Percentiles rank a stretch among this genome's conserved stretches.
Conservation (phyloP, 1,140 invertebrate species). For the Latrodectus geometricus region DNA sequence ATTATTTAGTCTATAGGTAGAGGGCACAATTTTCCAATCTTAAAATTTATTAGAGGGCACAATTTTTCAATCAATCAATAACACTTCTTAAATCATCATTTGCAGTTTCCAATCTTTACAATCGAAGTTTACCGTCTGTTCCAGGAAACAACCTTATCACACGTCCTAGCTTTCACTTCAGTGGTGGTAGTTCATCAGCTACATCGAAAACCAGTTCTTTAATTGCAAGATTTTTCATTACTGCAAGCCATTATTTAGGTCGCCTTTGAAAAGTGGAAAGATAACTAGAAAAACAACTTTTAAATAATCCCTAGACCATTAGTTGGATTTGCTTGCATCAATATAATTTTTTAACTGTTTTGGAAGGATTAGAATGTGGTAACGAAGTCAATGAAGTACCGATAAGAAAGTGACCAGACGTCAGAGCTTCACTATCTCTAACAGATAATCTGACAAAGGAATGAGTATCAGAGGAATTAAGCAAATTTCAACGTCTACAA, state of each 20-base stretch:
- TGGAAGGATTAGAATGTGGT: not conserved
- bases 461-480: slow-evolving; percentile 66
- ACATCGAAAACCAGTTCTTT: slow-evolving; percentile 66
- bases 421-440: slow-evolving; percentile 65
- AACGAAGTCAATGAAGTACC: not conserved
- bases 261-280: slow-evolving; percentile 52
- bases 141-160: slow-evolving; percentile 65
- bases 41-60: too few species aligned
- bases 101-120: slow-evolving; percentile 64
- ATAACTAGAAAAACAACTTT: slow-evolving; percentile 46
- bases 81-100: slow-evolving; percentile 50
- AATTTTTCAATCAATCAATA: too few species aligned
- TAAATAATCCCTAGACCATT: slow-evolving; percentile 20
- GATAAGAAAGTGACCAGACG: not conserved
- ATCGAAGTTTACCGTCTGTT: slow-evolving; percentile 64
- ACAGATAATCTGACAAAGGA: slow-evolving; percentile 65
- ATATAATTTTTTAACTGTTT: not conserved
- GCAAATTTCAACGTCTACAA: slow-evolving; percentile 66
- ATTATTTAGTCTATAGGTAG: not conserved
- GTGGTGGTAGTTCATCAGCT: slow-evolving; percentile 66
- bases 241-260: slow-evolving; percentile 56
- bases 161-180: slow-evolving; percentile 67
- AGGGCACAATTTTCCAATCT: not conserved
- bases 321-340: not conserved
- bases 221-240: slow-evolving; percentile 31